Evolutionary conservation across 2,797 vertebrate species (phyloP).

Genomic region (Emydoidea blandingii): DNA sequence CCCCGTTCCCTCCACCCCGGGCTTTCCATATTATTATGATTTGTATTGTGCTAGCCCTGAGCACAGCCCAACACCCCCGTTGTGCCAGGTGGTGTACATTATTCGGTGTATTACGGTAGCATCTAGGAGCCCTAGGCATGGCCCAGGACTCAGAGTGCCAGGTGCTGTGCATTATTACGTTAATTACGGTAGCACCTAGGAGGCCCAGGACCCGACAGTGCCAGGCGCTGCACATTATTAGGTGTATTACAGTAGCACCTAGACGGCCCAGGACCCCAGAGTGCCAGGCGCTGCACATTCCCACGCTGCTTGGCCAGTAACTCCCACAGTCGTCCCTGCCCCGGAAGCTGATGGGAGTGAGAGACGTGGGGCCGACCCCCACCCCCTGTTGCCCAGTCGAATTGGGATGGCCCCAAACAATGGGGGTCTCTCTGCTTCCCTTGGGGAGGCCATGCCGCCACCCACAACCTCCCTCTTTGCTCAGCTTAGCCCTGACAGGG

Average conservation of each 20-base stretch:
- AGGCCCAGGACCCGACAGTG: no score
- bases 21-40: neutral
- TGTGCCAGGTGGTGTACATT: no score
- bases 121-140: no score
- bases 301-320: neutral
- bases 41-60: neutral
- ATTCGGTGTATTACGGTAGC: no score
- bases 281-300: neutral
- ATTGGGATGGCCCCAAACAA: neutral
- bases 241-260: neutral
- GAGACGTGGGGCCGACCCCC: neutral
- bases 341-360: neutral
- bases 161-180: no score
- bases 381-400: neutral
- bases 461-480: neutral
- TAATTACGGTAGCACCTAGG: neutral
- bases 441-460: neutral
- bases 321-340: neutral
- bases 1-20: neutral
- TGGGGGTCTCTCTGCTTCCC: neutral
- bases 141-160: no score
- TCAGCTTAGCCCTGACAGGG: neutral
- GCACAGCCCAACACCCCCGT: no score
- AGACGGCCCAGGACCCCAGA: accelerated
- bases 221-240: neutral